Evolutionary conservation across 2,797 vertebrate species (phyloP).

Genomic region (Pipistrellus kuhlii): DNA sequence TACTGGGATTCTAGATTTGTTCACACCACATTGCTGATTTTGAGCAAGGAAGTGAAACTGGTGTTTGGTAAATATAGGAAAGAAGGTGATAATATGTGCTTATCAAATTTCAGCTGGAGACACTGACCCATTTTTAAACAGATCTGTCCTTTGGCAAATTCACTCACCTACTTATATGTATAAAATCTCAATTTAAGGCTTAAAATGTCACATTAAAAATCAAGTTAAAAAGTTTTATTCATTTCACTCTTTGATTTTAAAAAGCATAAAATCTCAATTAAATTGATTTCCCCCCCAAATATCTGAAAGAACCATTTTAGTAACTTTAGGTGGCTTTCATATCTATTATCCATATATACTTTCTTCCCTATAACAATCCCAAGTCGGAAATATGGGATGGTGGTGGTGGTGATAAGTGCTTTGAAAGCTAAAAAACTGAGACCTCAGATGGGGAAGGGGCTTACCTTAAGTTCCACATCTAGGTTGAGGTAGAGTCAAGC

Average conservation of each 20-base stretch:
- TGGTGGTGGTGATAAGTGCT: neutral
- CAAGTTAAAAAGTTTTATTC: neutral
- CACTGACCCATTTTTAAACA: neutral
- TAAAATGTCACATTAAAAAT: slow-evolving; percentile 26
- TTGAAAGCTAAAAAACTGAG: slow-evolving; percentile 54
- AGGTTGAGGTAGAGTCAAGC: neutral
- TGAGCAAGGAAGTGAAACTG: neutral
- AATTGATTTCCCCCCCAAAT: neutral
- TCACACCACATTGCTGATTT: neutral
- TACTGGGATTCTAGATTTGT: neutral
- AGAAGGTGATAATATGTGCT: neutral
- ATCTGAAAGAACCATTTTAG: slow-evolving; percentile 9
- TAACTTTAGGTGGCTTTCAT: slow-evolving; percentile 26
- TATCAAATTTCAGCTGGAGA: slow-evolving; percentile 5
- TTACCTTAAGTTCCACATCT: neutral
- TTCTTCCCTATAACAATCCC: neutral
- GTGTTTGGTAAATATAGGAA: neutral
- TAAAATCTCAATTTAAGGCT: neutral
- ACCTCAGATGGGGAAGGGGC: neutral
- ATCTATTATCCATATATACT: neutral
- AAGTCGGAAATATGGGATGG: neutral
- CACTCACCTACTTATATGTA: neutral
- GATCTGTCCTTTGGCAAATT: neutral
- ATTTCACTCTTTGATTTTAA: slow-evolving; percentile 31
- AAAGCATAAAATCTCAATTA: slow-evolving; percentile 29